These are phyloP conservation scores for Sarcophaga variegata DNA, from an alignment of 2,888 invertebrate genomes.

Conservation along the genomic window DNA sequence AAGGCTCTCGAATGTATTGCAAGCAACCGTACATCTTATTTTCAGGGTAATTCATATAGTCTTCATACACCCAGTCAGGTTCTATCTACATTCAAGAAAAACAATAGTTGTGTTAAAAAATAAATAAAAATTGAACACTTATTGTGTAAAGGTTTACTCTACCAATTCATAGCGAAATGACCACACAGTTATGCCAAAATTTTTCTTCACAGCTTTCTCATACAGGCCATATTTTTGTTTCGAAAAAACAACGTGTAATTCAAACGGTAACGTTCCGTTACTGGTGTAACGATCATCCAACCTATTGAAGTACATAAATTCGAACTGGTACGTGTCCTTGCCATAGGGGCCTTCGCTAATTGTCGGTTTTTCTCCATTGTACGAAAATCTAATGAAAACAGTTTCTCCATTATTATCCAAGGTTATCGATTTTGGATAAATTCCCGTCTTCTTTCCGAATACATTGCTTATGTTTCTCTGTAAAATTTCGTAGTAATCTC, in stretches of 20 bases:
- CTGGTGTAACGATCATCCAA: neutral
- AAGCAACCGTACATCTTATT: neutral
- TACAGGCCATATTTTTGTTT: constrained; percentile 4
- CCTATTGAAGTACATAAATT: constrained; percentile 42
- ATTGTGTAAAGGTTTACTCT: too few species aligned
- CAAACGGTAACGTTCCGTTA: neutral
- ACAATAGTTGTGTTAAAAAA: neutral
- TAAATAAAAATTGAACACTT: neutral
- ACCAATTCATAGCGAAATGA: constrained; percentile 6
- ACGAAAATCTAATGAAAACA: neutral
- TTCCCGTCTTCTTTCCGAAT: neutral
- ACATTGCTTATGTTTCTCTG: neutral
- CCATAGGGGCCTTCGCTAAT: neutral
- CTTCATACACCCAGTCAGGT: neutral
- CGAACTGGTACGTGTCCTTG: neutral
- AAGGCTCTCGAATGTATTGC: neutral
- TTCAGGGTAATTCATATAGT: neutral
- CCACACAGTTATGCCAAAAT: constrained; percentile 27
- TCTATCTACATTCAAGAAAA: neutral
- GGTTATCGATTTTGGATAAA: neutral
- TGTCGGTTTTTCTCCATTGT: neutral
- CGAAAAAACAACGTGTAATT: constrained; percentile 19
- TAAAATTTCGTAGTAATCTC: neutral
- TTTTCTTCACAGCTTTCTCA: neutral
- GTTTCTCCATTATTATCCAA: constrained; percentile 4